Base-by-base conservation (phyloP, 2,888 invertebrate species). In the Drosophila aldrichi region DNA sequence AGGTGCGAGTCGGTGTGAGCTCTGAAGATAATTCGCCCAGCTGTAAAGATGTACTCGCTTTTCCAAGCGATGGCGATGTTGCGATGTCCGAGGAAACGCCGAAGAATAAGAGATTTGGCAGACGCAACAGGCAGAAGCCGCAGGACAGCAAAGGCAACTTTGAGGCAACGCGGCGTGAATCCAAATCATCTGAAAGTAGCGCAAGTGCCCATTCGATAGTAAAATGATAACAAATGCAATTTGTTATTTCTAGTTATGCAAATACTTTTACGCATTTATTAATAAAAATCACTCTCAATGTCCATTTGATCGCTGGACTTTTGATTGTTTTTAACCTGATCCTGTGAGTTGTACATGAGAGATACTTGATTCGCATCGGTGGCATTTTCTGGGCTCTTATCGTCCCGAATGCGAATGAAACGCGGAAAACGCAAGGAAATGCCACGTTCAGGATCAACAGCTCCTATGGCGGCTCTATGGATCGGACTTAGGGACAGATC, bases 401-500 rank as follows among this genome's bases (percentile, higher is more conserved):
- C 99, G 8, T 97, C 97, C 32, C 99, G 95, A 51, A 97, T 95
- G 36, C 98, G 95, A 60, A 99, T 93, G 92, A 98, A 99, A 63
- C 95, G 95, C 6, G 99, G 99, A 93, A 99, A 99, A 46, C 99
- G 94, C 46, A 99, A 94, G 3, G 99, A 99, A 89, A 99, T 97
- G 25, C 99, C 99, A 90, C 97, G 97, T 88, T 97, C 97, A 1
- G 96, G 95, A 93, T 98, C 98, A 48, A 97, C 97, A 90, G 97
- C 95, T 56, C 97, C 97, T 51, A 95, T 93, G 0, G 96, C 99
- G 55, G 99, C 99, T 91, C 95, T 95, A 93, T 99, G 98, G 56
- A 96, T 96, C 18, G 99, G 99, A 38, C 99, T 99, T 54, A 99
- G 95, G 8, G 99, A 99, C 66, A 99, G 94, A 94, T 99, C 99